These are phyloP conservation scores for Andricus grossulariae DNA, from an alignment of 1,140 invertebrate genomes.

Conservation along the genomic window DNA sequence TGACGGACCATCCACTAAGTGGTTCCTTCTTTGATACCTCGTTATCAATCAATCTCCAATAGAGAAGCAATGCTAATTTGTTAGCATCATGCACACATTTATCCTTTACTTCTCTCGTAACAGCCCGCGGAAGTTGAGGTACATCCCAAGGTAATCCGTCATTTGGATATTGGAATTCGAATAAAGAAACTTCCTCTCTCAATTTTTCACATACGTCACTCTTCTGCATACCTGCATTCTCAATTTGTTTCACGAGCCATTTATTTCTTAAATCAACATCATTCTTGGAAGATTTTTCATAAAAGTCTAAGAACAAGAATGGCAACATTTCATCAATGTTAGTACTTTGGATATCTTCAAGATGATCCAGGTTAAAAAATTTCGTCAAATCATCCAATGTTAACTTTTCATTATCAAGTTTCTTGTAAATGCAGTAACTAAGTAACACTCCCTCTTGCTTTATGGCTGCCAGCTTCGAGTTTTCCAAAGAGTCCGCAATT, in stretches of 20 bases:
- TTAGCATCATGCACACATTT: conserved; percentile 47
- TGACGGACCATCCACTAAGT: conserved; percentile 40
- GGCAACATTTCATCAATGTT: conserved; percentile 53
- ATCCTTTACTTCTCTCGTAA: neutral
- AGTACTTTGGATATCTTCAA: conserved; percentile 20
- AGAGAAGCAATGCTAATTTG: conserved; percentile 59
- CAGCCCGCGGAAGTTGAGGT: neutral
- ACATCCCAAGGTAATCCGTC: conserved; percentile 50
- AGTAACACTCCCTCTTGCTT: conserved; percentile 67
- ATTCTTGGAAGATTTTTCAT: conserved; percentile 58
- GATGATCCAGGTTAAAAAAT: conserved; percentile 49
- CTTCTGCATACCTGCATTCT: neutral
- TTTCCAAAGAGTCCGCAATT: conserved; percentile 39
- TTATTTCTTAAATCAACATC: conserved; percentile 51
- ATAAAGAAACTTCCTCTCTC: conserved; percentile 40
- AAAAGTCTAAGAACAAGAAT: conserved; percentile 65
- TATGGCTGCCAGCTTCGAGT: conserved; percentile 60
- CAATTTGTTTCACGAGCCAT: conserved; percentile 49
- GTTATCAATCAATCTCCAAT: conserved; percentile 38
- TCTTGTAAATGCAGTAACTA: conserved; percentile 40
- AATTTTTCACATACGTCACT: conserved; percentile 45
- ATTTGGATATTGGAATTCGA: conserved; percentile 41
- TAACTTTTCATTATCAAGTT: neutral
- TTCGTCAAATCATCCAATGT: neutral
- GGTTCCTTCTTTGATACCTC: conserved; percentile 12